Base-by-base conservation (phyloP, 2,888 invertebrate genomes). In the Cheilosia pagana region DNA sequence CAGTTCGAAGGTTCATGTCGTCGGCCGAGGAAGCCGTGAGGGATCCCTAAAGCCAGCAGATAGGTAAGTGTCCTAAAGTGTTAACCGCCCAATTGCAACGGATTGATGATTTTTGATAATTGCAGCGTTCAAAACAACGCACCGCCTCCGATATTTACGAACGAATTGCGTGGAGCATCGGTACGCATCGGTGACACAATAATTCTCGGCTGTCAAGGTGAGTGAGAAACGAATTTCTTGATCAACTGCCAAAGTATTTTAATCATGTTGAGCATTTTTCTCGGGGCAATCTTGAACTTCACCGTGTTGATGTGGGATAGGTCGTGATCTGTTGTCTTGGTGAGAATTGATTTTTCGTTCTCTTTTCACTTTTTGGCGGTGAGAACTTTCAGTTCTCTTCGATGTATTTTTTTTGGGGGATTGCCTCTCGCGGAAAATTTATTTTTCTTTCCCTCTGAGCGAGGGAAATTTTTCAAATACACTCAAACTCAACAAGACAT, bases 1-100 rank as follows among this genome's bases (percentile, higher is more conserved):
- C 70, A 96, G 96, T 35, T 97, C 97, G 4, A 95, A 95, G 91
- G 96, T 97, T 12, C 96, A 96, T 89, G 96, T 97, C 10, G 94
- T 95, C 63, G 96, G 96, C 16, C 94, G 94, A 82, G 94, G 94
- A 72, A 95, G 95, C 88, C 93, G 94, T 82, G 96, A 96, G 88
- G 95, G 95, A 31, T 95, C 95, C 2, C 90, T 94, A 14, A 94
- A 94, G 89, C 95, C 95, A 62, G 94, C 94, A 21, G 94, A 95
- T 88, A 95, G 94, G 95, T 95, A 89, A 87, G 88, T 87, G 43
- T 45, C 39, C n/a, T n/a, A 19, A 43, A 35, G 48, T 60, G 57
- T 12, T 3, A 35, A 35, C 35, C 35, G 12, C 35, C n/a, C 1
- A 1, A 23, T 10, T 8, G 35, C 19, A 16, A 39, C 3, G 25